These are phyloP conservation scores for Caenorhabditis afra DNA, from an alignment of 2,888 invertebrate genomes.

Conservation along the genomic window DNA sequence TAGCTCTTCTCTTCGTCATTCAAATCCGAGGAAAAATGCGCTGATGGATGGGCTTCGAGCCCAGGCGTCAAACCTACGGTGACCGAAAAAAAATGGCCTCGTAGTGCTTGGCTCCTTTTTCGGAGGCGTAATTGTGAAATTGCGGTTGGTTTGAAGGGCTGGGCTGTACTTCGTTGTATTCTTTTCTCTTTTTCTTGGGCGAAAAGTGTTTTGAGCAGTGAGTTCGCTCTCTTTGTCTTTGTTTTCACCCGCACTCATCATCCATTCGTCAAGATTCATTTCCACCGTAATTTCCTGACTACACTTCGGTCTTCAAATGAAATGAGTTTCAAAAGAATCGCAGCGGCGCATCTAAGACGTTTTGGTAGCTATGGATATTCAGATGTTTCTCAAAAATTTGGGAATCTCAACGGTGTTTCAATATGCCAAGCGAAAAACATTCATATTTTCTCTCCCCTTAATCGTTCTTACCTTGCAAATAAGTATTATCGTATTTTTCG, in stretches of 20 bases:
- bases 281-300: slow-evolving; percentile 50
- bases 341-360: background rate
- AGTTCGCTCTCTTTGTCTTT: slow-evolving; percentile 16
- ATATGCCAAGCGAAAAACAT: too few species aligned
- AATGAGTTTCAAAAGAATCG: slow-evolving; percentile 4
- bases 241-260: slow-evolving; percentile 25
- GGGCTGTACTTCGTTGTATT: slow-evolving; percentile 48
- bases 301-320: background rate
- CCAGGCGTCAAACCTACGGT: background rate
- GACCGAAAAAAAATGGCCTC: slow-evolving; percentile 13
- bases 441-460: too few species aligned
- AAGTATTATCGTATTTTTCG: background rate
- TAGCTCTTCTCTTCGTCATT: slow-evolving; percentile 16
- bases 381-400: background rate
- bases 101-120: slow-evolving; percentile 43
- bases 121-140: slow-evolving; percentile 46
- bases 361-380: slow-evolving; percentile 41
- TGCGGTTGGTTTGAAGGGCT: slow-evolving; percentile 19
- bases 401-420: too few species aligned
- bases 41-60: background rate
- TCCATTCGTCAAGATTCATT: slow-evolving; percentile 37
- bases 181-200: slow-evolving; percentile 4
- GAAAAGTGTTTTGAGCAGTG: slow-evolving; percentile 46
- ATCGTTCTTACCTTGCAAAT: too few species aligned
- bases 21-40: slow-evolving; percentile 14